Conservation (phyloP, 1,140 invertebrate genomes). For the Telenomus remus region DNA sequence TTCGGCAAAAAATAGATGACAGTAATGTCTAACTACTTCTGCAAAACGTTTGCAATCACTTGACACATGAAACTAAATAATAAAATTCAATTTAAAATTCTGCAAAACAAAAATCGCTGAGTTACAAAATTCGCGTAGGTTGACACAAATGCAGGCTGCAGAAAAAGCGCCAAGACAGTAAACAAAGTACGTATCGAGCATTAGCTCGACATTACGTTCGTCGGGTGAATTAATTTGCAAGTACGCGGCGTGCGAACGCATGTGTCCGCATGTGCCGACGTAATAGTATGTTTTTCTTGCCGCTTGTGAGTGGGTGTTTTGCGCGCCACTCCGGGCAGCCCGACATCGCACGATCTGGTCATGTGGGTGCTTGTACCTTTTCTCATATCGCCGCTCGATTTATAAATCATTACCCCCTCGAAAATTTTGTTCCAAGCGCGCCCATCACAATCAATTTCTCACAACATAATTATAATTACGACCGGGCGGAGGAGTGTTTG, state of each 20-base stretch:
- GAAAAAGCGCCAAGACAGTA: conserved; percentile 13
- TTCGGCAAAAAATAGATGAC: too few relatives aligned
- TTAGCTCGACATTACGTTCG: conserved; percentile 17
- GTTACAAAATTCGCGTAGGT: not conserved
- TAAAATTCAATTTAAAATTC: too few relatives aligned
- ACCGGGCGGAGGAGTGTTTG: not conserved
- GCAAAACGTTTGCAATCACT: too few relatives aligned
- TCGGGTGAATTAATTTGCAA: conserved; percentile 36
- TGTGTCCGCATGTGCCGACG: conserved; percentile 45
- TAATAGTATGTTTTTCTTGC: conserved; percentile 32
- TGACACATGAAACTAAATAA: too few relatives aligned
- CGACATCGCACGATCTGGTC: conserved; percentile 27
- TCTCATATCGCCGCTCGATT: conserved; percentile 66
- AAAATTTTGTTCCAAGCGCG: conserved; percentile 55
- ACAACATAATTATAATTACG: conserved; percentile 6
- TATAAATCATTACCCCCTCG: conserved; percentile 69
- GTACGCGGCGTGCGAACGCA: conserved; percentile 39
- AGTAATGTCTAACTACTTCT: too few relatives aligned
- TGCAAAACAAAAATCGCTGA: not conserved
- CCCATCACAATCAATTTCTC: conserved; percentile 5
- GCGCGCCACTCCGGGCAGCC: conserved; percentile 13
- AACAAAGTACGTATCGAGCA: conserved; percentile 10
- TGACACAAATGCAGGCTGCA: conserved; percentile 17
- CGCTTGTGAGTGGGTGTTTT: conserved; percentile 38
- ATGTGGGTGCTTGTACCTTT: conserved; percentile 51